Percentiles rank a stretch among this genome's conserved stretches.
These are phyloP conservation scores for Amphiprion clarkii DNA, from an alignment of 2,797 vertebrate species.

Conservation along the genomic window DNA sequence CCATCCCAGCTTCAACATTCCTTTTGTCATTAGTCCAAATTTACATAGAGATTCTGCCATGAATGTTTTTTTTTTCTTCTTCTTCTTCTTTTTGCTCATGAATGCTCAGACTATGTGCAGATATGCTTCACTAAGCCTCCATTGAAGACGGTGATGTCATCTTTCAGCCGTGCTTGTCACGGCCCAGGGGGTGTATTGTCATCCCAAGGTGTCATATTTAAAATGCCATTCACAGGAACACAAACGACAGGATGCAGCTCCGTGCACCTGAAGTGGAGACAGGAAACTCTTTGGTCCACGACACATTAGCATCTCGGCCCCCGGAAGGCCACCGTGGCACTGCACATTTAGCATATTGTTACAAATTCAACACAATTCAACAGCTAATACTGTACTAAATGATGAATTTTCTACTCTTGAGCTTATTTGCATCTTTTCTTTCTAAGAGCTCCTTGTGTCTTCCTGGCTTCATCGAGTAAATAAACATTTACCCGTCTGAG, in stretches of 20 bases:
- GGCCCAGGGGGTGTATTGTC: slow-evolving; percentile 70
- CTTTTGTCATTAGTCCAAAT: slow-evolving; percentile 41
- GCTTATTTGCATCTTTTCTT: neutral
- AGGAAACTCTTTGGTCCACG: slow-evolving; percentile 14
- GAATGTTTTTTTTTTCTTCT: slow-evolving; percentile 28
- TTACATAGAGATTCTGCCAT: slow-evolving; percentile 43
- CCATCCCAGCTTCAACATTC: slow-evolving; percentile 34
- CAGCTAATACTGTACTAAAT: neutral
- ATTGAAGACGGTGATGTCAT: slow-evolving; percentile 77
- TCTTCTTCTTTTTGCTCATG: slow-evolving; percentile 20
- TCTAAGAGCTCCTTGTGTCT: neutral
- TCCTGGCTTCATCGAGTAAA: slow-evolving; percentile 10
- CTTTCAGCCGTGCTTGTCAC: slow-evolving; percentile 66
- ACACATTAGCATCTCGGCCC: slow-evolving; percentile 30
- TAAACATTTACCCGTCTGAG: slow-evolving; percentile 46
- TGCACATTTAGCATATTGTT: neutral
- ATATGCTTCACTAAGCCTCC: slow-evolving; percentile 69
- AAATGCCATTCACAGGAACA: slow-evolving; percentile 69
- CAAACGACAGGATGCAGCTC: slow-evolving; percentile 73
- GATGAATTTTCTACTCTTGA: neutral
- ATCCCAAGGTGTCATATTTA: slow-evolving; percentile 73
- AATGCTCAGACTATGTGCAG: slow-evolving; percentile 50
- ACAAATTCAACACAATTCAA: neutral
- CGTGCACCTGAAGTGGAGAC: slow-evolving; percentile 67
- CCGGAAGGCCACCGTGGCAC: slow-evolving; percentile 1